Conservation (phyloP, 2,113 vertebrate genomes). For the Cololabis saira region DNA sequence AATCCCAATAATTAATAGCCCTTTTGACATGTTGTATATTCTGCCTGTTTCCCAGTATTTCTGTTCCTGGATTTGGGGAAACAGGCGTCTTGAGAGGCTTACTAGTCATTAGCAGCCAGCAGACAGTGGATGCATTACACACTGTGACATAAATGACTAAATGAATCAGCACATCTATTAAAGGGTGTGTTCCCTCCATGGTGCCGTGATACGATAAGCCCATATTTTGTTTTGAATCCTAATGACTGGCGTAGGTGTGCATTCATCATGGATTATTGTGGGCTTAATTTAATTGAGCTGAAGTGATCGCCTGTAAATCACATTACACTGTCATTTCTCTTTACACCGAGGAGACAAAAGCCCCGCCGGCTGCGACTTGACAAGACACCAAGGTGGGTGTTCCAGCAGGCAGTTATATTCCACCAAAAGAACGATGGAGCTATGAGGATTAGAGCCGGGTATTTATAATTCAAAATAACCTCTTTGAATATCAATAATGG, state of each 20-base stretch:
- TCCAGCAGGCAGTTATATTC: constrained; percentile 58
- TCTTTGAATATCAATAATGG: constrained; percentile 71
- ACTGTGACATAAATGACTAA: constrained; percentile 80
- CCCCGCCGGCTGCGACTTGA: constrained; percentile 69
- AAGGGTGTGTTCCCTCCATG: constrained; percentile 73
- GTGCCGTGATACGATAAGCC: constrained; percentile 78
- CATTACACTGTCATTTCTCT: constrained; percentile 83
- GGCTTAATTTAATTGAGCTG: constrained; percentile 83
- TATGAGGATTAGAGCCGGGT: constrained; percentile 70
- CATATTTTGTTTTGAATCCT: constrained; percentile 83
- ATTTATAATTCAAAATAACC: constrained; percentile 70
- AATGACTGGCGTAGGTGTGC: constrained; percentile 83
- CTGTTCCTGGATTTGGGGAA: constrained; percentile 46
- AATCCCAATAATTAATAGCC: constrained; percentile 27
- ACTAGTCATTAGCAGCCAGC: constrained; percentile 71
- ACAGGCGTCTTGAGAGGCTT: constrained; percentile 57
- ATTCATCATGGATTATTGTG: constrained; percentile 83
- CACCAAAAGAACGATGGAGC: constrained; percentile 49
- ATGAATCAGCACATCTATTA: constrained; percentile 83
- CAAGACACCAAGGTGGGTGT: constrained; percentile 74
- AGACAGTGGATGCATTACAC: constrained; percentile 71
- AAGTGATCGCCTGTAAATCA: constrained; percentile 83
- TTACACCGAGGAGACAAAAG: constrained; percentile 76
- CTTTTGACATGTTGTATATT: constrained; percentile 22
- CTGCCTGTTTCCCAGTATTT: constrained; percentile 34